Evolutionary conservation across 2,113 vertebrate species (phyloP), one percentile per base, ranked within the genome.

Genomic region (Vulpes vulpes): DNA sequence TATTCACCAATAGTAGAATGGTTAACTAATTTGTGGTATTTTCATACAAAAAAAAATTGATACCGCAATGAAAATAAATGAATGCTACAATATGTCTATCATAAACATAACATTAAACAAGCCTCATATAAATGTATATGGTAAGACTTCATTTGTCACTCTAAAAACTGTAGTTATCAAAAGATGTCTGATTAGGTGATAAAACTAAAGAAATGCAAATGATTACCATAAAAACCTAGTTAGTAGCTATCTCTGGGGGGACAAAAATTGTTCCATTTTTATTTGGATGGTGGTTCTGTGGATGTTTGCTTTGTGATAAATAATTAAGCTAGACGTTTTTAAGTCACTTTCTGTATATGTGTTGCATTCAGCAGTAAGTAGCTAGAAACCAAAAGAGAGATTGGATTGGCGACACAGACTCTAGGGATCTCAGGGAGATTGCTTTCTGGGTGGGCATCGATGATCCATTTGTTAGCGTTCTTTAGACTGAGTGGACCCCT

Each of bases 31-130:
- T 65, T 89, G 93, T 35, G 17, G 53, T 57, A n/a, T 79, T 57
- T 30, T 74, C 87, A 78, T 73, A 62, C 20, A 92, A 93, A 96
- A 74, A 74, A 32, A 87, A 87, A 86, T 55, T 90, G 62, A 90
- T 49, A 62, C 25, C 60, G 4, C 19, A 83, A 86, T 80, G 79
- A 62, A 97, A 95, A 96, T 35, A 89, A 89, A 79, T 82, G 32
- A 79, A 89, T 5, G 11, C 3, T 69, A 64, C 3, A 76, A 71
- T 69, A 62, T 0, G 14, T 80, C 30, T 62, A 49, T 62, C 14
- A 59, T 60, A 81, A 85, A 73, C 8, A 32, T 38, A 32, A 60
- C 4, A 25, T 43, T 65, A 43, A 89, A 51, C n/a, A 90, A 97
- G 35, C 11, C 35, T 81, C 49, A 93, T 64, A 53, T 22, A 79